phyloP scores from a whole-genome alignment of 2,113 vertebrate genomes.

The Helogale parvula region DNA sequence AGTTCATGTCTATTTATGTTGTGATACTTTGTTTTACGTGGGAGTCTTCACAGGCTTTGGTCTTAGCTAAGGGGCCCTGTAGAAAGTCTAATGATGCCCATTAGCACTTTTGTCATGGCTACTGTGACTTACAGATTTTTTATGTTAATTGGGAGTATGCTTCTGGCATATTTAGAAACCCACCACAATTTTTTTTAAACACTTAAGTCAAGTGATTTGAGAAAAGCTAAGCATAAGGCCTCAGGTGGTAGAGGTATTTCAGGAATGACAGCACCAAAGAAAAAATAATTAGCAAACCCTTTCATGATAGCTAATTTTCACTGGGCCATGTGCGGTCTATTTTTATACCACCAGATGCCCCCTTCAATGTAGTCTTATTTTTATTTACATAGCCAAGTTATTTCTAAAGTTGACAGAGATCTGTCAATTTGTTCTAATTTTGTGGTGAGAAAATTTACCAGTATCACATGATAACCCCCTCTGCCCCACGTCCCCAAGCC shows the following conservation, averaged over 20 bases:
- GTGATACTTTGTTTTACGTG: neutral
- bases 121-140: neutral
- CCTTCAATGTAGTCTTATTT: constrained; percentile 43
- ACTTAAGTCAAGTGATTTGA: constrained; percentile 56
- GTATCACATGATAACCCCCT: neutral
- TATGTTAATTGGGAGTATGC: neutral
- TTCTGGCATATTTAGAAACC: constrained; percentile 37
- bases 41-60: neutral
- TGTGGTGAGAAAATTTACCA: constrained; percentile 29
- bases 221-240: constrained; percentile 52
- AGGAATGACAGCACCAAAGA: constrained; percentile 64
- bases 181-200: constrained; percentile 4
- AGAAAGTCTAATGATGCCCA: neutral
- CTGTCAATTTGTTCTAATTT: constrained; percentile 66
- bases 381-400: constrained; percentile 65
- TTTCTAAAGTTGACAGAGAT: constrained; percentile 65
- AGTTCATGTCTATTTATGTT: neutral
- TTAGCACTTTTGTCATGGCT: neutral
- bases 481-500: neutral
- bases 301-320: constrained; percentile 61
- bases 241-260: constrained; percentile 78
- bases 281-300: constrained; percentile 67
- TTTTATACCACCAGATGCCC: constrained; percentile 72
- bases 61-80: neutral
- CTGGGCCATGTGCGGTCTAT: constrained; percentile 66